A percentile compares a stretch with the other conserved stretches of the same genome.
phyloP scores from a whole-genome alignment of 2,113 vertebrate species.

The Bufo gargarizans region DNA sequence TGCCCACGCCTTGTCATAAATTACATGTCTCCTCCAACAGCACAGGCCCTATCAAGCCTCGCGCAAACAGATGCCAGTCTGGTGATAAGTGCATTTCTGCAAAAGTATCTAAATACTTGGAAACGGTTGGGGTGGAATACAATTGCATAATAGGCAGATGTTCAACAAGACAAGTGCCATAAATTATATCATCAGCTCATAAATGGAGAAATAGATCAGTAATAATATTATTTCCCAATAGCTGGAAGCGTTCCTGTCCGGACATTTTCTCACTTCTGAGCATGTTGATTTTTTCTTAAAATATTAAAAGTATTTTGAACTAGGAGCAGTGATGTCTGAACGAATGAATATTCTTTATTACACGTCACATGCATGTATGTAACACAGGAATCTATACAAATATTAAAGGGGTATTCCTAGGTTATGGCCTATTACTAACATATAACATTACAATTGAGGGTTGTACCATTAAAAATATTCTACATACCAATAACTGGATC shows the following conservation, averaged over 20 bases:
- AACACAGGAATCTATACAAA: background rate
- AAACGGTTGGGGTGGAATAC: background rate
- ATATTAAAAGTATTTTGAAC: background rate
- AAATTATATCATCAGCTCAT: background rate
- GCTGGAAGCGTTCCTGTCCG: background rate
- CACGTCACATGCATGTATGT: background rate
- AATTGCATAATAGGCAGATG: slow-evolving; percentile 15
- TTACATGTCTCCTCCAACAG: no score
- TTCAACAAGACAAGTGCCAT: background rate
- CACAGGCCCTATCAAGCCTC: no score
- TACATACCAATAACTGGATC: no score
- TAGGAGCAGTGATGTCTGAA: background rate
- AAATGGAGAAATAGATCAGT: slow-evolving; percentile 14
- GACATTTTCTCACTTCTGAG: background rate
- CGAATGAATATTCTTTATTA: background rate
- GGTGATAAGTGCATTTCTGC: background rate
- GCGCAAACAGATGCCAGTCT: no score
- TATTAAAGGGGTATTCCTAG: background rate
- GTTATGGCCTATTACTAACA: no score
- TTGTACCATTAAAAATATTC: no score
- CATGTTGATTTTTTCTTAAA: background rate
- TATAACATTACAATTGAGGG: no score
- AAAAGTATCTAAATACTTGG: background rate
- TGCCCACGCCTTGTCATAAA: no score
- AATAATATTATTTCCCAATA: slow-evolving; percentile 30